Percentiles rank a stretch among this genome's conserved stretches.
phyloP scores from a whole-genome alignment of 2,113 vertebrate genomes.

The Isurus oxyrinchus region DNA sequence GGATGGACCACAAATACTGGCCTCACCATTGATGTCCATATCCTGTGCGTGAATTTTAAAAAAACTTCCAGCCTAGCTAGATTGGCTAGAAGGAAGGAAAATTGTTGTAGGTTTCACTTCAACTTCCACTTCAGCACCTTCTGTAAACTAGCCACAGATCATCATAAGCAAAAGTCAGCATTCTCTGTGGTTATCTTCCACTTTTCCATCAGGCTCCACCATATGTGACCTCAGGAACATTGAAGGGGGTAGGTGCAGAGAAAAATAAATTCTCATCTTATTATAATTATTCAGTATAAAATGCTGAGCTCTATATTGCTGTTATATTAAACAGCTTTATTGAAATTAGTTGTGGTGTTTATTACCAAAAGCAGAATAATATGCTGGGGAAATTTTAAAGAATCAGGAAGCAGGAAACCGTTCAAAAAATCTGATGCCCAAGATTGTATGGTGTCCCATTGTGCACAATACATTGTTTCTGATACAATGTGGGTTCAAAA shows the following conservation, averaged over 20 bases:
- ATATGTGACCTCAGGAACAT: neutral
- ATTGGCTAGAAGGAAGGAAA: neutral
- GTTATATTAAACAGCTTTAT: neutral
- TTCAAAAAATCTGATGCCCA: neutral
- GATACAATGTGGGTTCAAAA: neutral
- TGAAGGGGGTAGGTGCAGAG: neutral
- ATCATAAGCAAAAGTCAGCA: neutral
- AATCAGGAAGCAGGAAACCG: neutral
- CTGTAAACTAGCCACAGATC: neutral
- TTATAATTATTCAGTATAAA: neutral
- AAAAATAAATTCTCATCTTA: neutral
- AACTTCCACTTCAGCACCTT: neutral
- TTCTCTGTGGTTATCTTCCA: neutral
- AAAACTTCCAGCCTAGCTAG: neutral
- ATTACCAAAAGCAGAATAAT: neutral
- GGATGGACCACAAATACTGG: no score
- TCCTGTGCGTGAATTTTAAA: neutral
- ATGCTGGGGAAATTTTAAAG: neutral
- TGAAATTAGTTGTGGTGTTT: neutral
- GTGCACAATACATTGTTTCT: neutral
- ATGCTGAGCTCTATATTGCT: neutral
- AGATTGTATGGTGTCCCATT: neutral
- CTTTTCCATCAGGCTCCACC: neutral
- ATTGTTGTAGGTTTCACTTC: conserved; percentile 11
- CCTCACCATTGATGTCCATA: no score